phyloP scores from a whole-genome alignment of 2,797 vertebrate genomes.

The Hephaestus fuliginosus region DNA sequence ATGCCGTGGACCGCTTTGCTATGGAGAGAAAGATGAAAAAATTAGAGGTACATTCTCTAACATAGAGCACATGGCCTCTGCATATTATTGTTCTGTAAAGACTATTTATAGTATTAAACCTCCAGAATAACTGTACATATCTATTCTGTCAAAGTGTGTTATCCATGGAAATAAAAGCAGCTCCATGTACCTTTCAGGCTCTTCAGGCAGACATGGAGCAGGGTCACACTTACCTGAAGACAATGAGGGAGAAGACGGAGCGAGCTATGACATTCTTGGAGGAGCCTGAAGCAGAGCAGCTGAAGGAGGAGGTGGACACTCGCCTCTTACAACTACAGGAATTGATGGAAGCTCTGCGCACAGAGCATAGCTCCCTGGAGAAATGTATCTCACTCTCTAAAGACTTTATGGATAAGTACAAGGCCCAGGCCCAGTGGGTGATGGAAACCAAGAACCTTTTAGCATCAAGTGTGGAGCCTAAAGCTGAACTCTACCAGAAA shows the following conservation, averaged over 20 bases:
- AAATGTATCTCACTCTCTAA: slow-evolving; percentile 92
- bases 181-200: slow-evolving; percentile 67
- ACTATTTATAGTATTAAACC: background rate
- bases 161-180: background rate
- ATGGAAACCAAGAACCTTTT: slow-evolving; percentile 89
- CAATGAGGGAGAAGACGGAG: slow-evolving; percentile 92
- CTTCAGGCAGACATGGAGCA: slow-evolving; percentile 92
- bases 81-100: background rate
- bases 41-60: slow-evolving; percentile 88
- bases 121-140: background rate
- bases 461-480: slow-evolving; percentile 88
- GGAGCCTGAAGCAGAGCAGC: slow-evolving; percentile 84
- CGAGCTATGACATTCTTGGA: slow-evolving; percentile 88
- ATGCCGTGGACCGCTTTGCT: slow-evolving; percentile 87
- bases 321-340: slow-evolving; percentile 86
- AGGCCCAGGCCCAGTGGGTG: slow-evolving; percentile 91
- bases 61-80: background rate
- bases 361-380: slow-evolving; percentile 89
- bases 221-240: slow-evolving; percentile 92
- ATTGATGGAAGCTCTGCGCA: slow-evolving; percentile 87
- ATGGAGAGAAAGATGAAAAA: slow-evolving; percentile 95
- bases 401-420: slow-evolving; percentile 95
- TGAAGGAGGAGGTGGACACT: slow-evolving; percentile 86
- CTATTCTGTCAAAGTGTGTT: background rate
- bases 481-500: slow-evolving; percentile 97